Conservation (phyloP, 2,113 vertebrate genomes). For the Hymenochirus boettgeri region DNA sequence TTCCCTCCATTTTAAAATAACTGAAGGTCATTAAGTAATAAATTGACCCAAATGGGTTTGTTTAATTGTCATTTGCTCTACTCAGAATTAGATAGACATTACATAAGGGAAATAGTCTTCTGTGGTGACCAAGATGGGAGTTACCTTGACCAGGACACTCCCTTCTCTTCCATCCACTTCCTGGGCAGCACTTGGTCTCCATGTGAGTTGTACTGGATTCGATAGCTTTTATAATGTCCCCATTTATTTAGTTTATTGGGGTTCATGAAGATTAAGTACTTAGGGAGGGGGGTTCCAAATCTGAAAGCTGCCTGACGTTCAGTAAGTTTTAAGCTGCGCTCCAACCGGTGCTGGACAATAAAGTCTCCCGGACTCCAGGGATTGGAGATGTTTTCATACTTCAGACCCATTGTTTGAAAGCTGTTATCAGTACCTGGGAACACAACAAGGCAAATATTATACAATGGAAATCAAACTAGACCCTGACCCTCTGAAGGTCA, state of each 20-base stretch:
- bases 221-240: slow-evolving; percentile 76
- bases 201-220: slow-evolving; percentile 81
- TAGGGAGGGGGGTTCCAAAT: slow-evolving; percentile 65
- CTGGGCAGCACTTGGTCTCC: slow-evolving; percentile 70
- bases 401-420: slow-evolving; percentile 73
- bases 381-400: slow-evolving; percentile 79
- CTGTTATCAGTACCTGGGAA: slow-evolving; percentile 75
- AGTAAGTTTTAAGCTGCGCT: slow-evolving; percentile 44
- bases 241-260: slow-evolving; percentile 70
- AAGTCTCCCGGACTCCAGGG: slow-evolving; percentile 73
- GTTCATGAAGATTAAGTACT: slow-evolving; percentile 75
- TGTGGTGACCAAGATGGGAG: too few species aligned
- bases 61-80: too few species aligned
- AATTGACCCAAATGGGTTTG: too few species aligned
- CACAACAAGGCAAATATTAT: not conserved
- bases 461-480: too few species aligned
- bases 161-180: slow-evolving; percentile 73
- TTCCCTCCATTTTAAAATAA: too few species aligned
- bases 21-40: too few species aligned
- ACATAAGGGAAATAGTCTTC: too few species aligned
- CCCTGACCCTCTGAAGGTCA: too few species aligned
- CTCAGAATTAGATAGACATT: too few species aligned
- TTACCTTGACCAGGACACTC: slow-evolving; percentile 82
- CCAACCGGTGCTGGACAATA: slow-evolving; percentile 69
- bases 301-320: slow-evolving; percentile 78